These are phyloP conservation scores for Nasua narica DNA, from an alignment of 2,797 vertebrate species.

Conservation along the genomic window DNA sequence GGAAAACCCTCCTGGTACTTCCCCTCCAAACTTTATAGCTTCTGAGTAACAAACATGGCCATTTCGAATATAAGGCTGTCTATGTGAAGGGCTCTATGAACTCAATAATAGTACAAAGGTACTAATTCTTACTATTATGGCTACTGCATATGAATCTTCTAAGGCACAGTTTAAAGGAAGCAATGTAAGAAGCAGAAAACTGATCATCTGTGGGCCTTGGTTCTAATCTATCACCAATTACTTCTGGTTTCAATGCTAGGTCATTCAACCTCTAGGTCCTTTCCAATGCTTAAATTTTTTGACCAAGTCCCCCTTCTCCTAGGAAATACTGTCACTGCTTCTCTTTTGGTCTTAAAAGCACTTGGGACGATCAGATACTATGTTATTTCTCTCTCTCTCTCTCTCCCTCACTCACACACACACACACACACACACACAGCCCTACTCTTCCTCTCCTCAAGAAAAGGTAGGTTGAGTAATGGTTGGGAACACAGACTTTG, in stretches of 20 bases:
- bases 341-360: not conserved
- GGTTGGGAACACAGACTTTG: not conserved
- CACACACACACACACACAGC: not conserved
- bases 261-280: not conserved
- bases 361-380: not conserved
- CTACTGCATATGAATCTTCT: not conserved
- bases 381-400: not conserved
- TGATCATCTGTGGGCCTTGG: not conserved
- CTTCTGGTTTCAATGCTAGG: not conserved
- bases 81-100: not conserved
- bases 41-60: not conserved
- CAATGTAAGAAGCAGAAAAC: not conserved
- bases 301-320: not conserved
- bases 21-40: not conserved
- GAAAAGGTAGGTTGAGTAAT: not conserved
- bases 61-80: not conserved
- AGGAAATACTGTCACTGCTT: not conserved
- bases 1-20: not conserved
- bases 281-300: not conserved
- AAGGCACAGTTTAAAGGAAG: constrained; percentile 17
- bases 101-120: not conserved
- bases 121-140: not conserved
- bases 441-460: not conserved
- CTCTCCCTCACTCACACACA: not conserved
- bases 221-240: not conserved